Evolutionary conservation across 2,113 vertebrate species (phyloP), one percentile per base, ranked within the genome.

Genomic region (Eptesicus fuscus): DNA sequence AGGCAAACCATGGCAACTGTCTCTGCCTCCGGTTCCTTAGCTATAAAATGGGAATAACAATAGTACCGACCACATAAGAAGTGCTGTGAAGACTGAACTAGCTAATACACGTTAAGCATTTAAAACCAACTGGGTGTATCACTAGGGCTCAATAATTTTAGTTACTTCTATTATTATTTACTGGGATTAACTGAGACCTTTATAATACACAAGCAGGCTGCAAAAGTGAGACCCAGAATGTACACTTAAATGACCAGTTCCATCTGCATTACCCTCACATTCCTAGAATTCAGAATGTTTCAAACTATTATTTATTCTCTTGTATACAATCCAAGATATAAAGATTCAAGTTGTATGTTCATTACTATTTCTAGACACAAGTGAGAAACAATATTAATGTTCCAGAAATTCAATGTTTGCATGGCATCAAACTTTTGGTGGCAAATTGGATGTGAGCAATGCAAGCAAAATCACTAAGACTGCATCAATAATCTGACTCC

Each of bases 371-470:
- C 49, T 20, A 67, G 42, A 7, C n/a, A 73, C 16, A 78, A 88
- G 12, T 11, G 91, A 35, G 30, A 96, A 93, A 63, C 10, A 67
- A 69, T 51, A 94, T 17, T 77, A 70, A 95, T 84, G 71, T 78
- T 92, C 44, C 22, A 83, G 61, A 93, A 93, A 83, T 56, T 89
- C 76, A 92, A 14, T 59, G 61, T 94, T 42, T 83, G 35, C 18
- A 40, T 25, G 77, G 18, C 9, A 12, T 96, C 76, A 92, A 76
- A 96, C 83, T 88, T 89, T 70, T 30, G 32, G 17, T 56, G 44
- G 69, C 82, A 92, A 96, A 96, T 1, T 82, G 35, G n/a, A 96
- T 61, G 22, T 93, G 65, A 96, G 63, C 25, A 59, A 67, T 13
- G 4, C 17, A 74, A 83, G 63, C n/a, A 69, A 56, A 80, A 79